Conservation (phyloP, 2,888 invertebrate genomes). For the Sminthurinus aureus region DNA sequence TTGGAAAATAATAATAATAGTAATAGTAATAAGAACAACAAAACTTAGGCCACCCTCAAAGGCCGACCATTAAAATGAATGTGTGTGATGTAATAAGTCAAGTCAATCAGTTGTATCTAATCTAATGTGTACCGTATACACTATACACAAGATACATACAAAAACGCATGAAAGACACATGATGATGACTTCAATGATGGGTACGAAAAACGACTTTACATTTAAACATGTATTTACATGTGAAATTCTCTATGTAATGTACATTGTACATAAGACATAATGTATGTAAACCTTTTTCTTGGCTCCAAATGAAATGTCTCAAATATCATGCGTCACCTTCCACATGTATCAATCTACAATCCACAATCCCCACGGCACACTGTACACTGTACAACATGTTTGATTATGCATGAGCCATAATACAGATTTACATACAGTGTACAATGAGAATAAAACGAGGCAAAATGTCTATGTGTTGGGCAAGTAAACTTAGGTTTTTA, state of each 20-base stretch:
- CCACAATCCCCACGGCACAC: too few species aligned
- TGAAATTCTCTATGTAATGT: neutral
- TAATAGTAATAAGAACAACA: neutral
- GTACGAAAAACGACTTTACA: neutral
- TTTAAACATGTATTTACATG: neutral
- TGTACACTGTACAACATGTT: too few species aligned
- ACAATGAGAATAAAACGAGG: too few species aligned
- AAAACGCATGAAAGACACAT: too few species aligned
- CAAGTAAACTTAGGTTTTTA: too few species aligned
- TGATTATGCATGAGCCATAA: too few species aligned
- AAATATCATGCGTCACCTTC: constrained; percentile 23
- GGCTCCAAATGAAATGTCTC: constrained; percentile 18
- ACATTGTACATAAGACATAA: neutral
- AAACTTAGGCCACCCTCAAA: constrained; percentile 28
- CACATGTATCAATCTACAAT: constrained; percentile 6
- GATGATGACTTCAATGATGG: neutral
- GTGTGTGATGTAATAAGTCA: constrained; percentile 23
- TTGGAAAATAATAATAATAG: too few species aligned
- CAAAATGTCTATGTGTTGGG: too few species aligned
- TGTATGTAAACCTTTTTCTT: neutral
- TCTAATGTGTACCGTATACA: neutral
- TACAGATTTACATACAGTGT: too few species aligned
- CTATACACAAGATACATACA: neutral
- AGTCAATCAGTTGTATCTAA: constrained; percentile 27
- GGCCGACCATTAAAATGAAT: neutral